Evolutionary conservation across 2,888 invertebrate genomes (phyloP).

Genomic region (Ischnura elegans): DNA sequence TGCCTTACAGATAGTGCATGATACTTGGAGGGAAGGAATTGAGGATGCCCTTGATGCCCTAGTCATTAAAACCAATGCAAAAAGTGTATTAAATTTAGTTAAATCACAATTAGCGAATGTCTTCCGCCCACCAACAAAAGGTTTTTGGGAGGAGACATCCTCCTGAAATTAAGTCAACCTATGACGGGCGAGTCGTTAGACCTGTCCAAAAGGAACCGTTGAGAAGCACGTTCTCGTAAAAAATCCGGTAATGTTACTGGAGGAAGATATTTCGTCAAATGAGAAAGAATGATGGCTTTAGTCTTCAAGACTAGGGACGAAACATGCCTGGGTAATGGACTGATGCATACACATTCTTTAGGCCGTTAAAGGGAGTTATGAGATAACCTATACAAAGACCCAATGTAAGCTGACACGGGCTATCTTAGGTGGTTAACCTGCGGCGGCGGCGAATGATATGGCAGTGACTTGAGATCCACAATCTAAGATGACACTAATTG

Average conservation of each 20-base stretch:
- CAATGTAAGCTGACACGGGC: background rate
- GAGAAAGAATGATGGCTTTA: background rate
- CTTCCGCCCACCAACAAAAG: no score
- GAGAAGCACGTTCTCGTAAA: background rate
- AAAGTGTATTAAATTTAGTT: no score
- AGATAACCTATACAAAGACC: background rate
- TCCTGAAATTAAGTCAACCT: no score
- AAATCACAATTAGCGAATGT: no score
- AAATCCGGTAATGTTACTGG: background rate
- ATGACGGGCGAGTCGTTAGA: no score
- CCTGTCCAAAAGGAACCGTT: background rate
- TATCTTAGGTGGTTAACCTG: background rate
- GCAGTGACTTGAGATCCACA: background rate
- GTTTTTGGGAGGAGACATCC: no score
- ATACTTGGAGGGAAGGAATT: background rate
- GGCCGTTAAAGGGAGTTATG: background rate
- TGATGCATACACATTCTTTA: background rate
- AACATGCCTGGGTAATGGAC: background rate
- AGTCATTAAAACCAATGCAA: no score
- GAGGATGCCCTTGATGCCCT: no score
- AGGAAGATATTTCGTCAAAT: background rate
- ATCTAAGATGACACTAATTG: background rate
- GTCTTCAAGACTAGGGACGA: background rate
- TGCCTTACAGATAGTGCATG: background rate
- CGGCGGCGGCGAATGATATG: background rate